Evolutionary conservation across 2,888 invertebrate species (phyloP).

Genomic region (Zootermopsis nevadensis): DNA sequence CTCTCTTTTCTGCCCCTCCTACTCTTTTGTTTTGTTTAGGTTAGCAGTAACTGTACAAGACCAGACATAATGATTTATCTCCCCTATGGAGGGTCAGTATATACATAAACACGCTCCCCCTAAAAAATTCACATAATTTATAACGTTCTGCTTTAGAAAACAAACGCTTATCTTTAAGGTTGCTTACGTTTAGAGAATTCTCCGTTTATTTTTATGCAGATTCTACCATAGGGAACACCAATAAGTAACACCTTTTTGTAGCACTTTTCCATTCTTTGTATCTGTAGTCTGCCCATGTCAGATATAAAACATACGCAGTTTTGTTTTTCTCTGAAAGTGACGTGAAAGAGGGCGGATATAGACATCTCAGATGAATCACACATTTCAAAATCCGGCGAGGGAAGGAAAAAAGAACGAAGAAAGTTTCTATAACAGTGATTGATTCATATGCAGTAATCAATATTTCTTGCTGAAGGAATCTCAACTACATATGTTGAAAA

Average conservation of each 20-base stretch:
- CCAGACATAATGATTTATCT: slow-evolving; percentile 10
- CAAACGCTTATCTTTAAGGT: slow-evolving; percentile 6
- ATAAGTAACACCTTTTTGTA: slow-evolving; percentile 13
- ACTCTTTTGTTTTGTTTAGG: background rate
- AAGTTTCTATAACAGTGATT: background rate
- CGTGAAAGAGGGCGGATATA: background rate
- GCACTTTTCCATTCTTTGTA: background rate
- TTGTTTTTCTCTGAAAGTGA: background rate
- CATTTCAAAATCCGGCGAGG: slow-evolving; percentile 1
- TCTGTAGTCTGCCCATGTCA: background rate
- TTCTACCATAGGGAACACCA: background rate
- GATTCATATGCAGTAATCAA: background rate
- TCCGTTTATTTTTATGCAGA: slow-evolving; percentile 12
- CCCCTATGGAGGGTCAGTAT: background rate
- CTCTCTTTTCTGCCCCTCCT: background rate
- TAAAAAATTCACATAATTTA: slow-evolving; percentile 2
- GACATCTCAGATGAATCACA: slow-evolving; percentile 7
- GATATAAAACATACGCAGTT: background rate
- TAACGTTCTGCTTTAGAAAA: background rate
- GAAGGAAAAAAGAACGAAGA: background rate
- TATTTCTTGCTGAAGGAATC: background rate
- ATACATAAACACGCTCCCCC: background rate
- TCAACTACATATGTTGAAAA: background rate
- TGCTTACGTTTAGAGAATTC: background rate
- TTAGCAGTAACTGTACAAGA: background rate